Evolutionary conservation across 2,797 vertebrate species (phyloP), one percentile per base, ranked within the genome.

Genomic region (Paguma larvata): DNA sequence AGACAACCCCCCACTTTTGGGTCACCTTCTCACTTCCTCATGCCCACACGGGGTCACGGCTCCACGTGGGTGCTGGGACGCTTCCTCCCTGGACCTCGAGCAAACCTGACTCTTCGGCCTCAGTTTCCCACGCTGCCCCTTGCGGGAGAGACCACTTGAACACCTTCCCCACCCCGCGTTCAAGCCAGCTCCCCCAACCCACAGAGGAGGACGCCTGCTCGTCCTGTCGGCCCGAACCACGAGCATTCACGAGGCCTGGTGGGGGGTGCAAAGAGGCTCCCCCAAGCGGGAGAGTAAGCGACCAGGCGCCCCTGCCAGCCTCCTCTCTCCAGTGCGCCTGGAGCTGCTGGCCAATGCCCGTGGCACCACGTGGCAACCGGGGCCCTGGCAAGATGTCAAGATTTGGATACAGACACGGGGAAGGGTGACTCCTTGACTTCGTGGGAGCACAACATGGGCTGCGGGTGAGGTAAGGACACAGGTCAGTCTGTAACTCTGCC

Each of bases 1-100:
- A 1, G 18, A 30, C 5, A 5, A 11, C 8, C 10, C 0, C 21
- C 32, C 3, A 2, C 5, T 23, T 30, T 5, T 3, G 21, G 41
- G 82, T 27, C 41, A 2, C 38, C 13, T 21, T 44, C n/a, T 23
- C 62, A 10, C 34, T n/a, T 48, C 41, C 82, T 14, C 14, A 14
- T 9, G 30, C 80, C 79, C 80, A 3, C 10, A 32, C 27, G 11
- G 38, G 16, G 38, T n/a, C 82, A 48, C 0, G 6, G 62, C 62
- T n/a, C 38, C 27, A 15, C 6, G 11, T 4, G 3, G 41, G 30
- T 46, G 21, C 18, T 10, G 11, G 21, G 0, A 21, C 19, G 19
- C 14, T 23, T 9, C 41, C 62, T 63, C 62, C 34, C 25, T 23
- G 21, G 30, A 48, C 62, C 18, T n/a, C 41, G 23, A 46, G 62